phyloP scores from a whole-genome alignment of 2,888 invertebrate species.

The Spatulosminthurus flaviceps region DNA sequence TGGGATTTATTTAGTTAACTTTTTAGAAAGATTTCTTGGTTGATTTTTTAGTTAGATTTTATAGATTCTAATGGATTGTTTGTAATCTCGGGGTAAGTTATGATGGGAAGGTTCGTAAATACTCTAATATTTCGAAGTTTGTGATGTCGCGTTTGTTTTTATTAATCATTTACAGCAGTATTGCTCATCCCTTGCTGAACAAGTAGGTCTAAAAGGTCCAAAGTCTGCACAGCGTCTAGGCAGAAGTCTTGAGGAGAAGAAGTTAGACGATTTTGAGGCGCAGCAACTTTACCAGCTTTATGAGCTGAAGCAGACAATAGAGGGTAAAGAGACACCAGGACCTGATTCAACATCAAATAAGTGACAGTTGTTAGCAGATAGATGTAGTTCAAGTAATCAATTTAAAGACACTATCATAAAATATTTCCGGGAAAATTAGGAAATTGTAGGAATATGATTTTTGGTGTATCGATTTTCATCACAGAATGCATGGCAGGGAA shows the following conservation, averaged over 20 bases:
- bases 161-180: constrained; percentile 81
- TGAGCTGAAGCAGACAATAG: constrained; percentile 80
- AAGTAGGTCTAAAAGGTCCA: constrained; percentile 76
- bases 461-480: no score
- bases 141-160: no score
- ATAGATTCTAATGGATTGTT: no score
- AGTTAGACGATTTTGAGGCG: constrained; percentile 78
- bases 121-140: constrained; percentile 4
- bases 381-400: not conserved
- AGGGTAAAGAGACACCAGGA: constrained; percentile 49
- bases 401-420: no score
- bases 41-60: no score
- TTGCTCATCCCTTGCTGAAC: constrained; percentile 77
- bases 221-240: constrained; percentile 73
- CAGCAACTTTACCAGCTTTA: constrained; percentile 87
- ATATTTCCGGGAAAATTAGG: no score
- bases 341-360: not conserved
- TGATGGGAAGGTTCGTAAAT: no score
- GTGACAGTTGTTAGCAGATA: not conserved
- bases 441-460: no score
- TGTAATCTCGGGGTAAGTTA: no score
- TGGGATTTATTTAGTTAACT: no score
- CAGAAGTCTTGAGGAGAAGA: constrained; percentile 71
- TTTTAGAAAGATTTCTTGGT: no score
- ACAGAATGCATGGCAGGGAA: not conserved